A percentile compares a stretch with the other conserved stretches of the same genome.
Evolutionary conservation across 2,888 invertebrate genomes (phyloP).

Genomic region (Drosophila vallismaia): DNA sequence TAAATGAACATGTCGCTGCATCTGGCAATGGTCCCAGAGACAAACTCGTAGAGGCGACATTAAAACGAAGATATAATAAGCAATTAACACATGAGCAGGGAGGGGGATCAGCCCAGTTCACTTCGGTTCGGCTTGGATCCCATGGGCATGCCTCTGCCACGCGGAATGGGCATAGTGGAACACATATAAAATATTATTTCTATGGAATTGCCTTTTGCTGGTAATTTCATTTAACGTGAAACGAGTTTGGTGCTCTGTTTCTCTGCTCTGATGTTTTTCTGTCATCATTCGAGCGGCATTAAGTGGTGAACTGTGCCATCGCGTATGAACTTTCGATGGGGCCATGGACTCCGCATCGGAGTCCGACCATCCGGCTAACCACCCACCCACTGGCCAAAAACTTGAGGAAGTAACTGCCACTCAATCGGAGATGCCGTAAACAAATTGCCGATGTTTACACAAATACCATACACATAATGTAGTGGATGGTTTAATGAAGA

Average conservation of each 20-base stretch:
- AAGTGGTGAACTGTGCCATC: conserved; percentile 51
- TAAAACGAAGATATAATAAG: conserved; percentile 76
- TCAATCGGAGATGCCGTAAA: conserved; percentile 49
- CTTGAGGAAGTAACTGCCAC: conserved; percentile 44
- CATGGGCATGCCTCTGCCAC: conserved; percentile 22
- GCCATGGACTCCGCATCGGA: conserved; percentile 24
- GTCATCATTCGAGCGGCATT: conserved; percentile 55
- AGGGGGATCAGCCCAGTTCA: not conserved
- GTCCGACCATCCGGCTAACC: not conserved
- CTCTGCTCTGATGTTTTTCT: conserved; percentile 15
- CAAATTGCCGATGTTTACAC: conserved; percentile 64
- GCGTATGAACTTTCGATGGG: conserved; percentile 46
- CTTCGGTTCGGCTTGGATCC: conserved; percentile 31
- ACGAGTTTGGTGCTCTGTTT: conserved; percentile 57
- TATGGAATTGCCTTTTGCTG: conserved; percentile 67
- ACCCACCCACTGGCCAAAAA: conserved; percentile 26
- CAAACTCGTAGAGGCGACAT: conserved; percentile 63
- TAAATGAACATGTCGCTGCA: conserved; percentile 72
- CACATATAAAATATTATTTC: conserved; percentile 53
- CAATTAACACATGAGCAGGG: conserved; percentile 69
- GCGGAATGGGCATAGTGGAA: conserved; percentile 67
- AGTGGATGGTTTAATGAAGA: conserved; percentile 29
- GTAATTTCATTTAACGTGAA: conserved; percentile 75
- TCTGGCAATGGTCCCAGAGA: conserved; percentile 36
- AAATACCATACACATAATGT: conserved; percentile 33